phyloP scores from a whole-genome alignment of 2,797 vertebrate species.

The Hylomyscus alleni region DNA sequence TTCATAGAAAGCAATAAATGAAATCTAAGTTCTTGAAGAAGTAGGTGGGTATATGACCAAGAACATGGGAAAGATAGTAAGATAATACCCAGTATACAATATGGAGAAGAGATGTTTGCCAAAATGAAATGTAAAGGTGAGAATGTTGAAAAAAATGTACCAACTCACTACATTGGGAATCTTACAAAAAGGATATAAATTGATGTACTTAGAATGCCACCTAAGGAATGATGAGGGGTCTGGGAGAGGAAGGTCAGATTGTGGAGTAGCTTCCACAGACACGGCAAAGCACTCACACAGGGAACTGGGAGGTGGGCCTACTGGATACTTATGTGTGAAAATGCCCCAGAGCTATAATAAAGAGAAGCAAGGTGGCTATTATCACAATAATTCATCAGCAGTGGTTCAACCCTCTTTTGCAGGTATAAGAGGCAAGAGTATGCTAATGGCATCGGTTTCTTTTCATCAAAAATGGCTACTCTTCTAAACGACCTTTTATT shows the following conservation, averaged over 20 bases:
- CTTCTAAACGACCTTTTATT: constrained; percentile 26
- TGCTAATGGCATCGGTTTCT: not conserved
- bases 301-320: not conserved
- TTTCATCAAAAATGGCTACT: not conserved
- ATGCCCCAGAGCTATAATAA: not conserved
- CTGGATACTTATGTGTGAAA: not conserved
- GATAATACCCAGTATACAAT: not conserved
- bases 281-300: not conserved
- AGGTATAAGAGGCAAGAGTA: constrained; percentile 10
- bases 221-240: not conserved
- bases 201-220: not conserved
- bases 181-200: not conserved
- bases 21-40: constrained; percentile 36
- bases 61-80: not conserved
- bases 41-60: not conserved
- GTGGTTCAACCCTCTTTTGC: not conserved
- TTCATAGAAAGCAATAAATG: not conserved
- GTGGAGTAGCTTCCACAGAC: constrained; percentile 45
- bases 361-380: not conserved
- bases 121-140: not conserved
- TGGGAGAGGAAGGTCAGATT: constrained; percentile 13
- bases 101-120: not conserved
- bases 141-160: not conserved
- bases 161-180: not conserved
- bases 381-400: constrained; percentile 10